These are phyloP conservation scores for Polypterus senegalus DNA, from an alignment of 2,113 vertebrate species.

Conservation along the genomic window DNA sequence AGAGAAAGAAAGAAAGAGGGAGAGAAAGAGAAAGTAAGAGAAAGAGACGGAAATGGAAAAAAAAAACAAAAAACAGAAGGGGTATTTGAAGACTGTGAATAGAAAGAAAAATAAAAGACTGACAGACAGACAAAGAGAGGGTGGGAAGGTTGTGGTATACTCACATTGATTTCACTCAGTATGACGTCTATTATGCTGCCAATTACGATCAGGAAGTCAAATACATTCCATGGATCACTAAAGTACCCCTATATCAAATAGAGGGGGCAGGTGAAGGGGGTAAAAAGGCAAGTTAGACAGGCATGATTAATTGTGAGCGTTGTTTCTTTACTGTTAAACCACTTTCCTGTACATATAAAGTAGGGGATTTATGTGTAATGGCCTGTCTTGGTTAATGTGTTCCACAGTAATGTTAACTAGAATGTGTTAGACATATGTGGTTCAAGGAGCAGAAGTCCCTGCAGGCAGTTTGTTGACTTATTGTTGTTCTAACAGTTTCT, in stretches of 20 bases:
- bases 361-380: no score
- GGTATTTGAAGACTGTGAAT: constrained; percentile 19
- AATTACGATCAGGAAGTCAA: constrained; percentile 99
- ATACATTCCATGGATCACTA: constrained; percentile 99
- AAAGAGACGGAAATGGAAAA: constrained; percentile 39
- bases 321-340: neutral
- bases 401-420: no score
- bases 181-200: constrained; percentile 99
- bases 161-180: constrained; percentile 99
- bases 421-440: no score
- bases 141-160: constrained; percentile 68
- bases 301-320: constrained; percentile 36
- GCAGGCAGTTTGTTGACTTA: no score
- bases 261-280: constrained; percentile 75
- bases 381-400: no score
- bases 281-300: constrained; percentile 97
- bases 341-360: no score
- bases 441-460: no score
- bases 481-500: no score
- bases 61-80: constrained; percentile 18
- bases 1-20: constrained; percentile 29
- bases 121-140: constrained; percentile 38
- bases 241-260: constrained; percentile 98
- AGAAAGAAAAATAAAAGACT: constrained; percentile 26
- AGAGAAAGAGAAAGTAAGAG: constrained; percentile 31